Evolutionary conservation across 1,140 invertebrate genomes (phyloP).

Genomic region (Microplitis demolitor): DNA sequence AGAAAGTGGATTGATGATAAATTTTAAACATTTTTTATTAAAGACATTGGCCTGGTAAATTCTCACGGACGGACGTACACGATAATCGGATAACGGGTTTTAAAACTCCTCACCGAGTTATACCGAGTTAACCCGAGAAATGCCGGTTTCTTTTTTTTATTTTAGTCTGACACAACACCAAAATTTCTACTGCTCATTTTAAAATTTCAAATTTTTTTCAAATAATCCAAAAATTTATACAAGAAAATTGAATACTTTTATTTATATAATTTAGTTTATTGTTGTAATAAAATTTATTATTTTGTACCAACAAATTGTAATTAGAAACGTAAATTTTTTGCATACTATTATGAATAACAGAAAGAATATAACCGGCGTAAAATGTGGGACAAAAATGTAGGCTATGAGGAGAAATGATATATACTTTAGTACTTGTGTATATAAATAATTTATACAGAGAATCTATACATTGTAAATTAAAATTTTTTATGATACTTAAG

Average conservation of each 20-base stretch:
- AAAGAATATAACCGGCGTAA: no score
- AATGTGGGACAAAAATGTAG: slow-evolving; percentile 29
- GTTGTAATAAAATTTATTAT: no score
- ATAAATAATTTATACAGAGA: not conserved
- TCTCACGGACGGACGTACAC: slow-evolving; percentile 17
- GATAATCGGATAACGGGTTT: slow-evolving; percentile 26
- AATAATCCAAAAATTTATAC: no score
- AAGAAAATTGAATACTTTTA: no score
- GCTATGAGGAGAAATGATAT: not conserved
- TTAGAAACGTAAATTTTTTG: no score
- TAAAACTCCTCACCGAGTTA: not conserved
- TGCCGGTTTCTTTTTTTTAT: not conserved
- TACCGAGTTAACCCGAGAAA: slow-evolving; percentile 4
- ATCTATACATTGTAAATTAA: no score
- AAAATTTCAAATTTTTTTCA: no score
- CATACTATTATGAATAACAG: no score
- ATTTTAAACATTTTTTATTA: not conserved
- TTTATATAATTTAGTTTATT: no score
- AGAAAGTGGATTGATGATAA: not conserved
- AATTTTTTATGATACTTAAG: no score
- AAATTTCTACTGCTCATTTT: not conserved
- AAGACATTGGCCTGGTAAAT: not conserved
- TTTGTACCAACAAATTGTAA: no score
- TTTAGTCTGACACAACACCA: not conserved
- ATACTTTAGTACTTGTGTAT: not conserved